phyloP scores from a whole-genome alignment of 35 echinoderm and acorn worm genomes.

The Diadema setosum region DNA sequence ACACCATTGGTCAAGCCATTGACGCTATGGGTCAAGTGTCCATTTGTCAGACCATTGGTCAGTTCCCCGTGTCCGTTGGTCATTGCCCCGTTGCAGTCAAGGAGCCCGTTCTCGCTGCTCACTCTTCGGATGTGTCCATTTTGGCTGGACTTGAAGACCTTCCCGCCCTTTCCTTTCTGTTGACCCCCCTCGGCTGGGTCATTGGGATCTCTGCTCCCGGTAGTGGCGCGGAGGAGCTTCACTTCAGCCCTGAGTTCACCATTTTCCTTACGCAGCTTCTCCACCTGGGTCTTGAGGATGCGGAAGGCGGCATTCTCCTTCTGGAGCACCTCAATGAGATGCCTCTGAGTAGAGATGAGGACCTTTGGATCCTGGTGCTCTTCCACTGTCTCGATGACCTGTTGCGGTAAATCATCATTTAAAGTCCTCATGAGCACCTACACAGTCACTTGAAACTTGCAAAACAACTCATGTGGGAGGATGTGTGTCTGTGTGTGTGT shows the following conservation, averaged over 20 bases:
- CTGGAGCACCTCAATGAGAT: conserved; percentile 69
- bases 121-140: neutral
- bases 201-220: neutral
- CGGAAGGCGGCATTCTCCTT: conserved; percentile 67
- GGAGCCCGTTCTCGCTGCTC: neutral
- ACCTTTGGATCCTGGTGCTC: conserved; percentile 30
- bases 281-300: conserved; percentile 63
- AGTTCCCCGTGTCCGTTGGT: neutral
- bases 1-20: neutral
- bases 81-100: neutral
- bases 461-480: no score
- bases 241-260: conserved; percentile 56
- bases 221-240: neutral
- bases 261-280: conserved; percentile 57
- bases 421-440: neutral
- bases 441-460: no score
- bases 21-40: neutral
- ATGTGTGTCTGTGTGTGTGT: neutral
- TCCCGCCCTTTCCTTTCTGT: neutral
- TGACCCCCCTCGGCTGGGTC: neutral
- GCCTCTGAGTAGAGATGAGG: conserved; percentile 44
- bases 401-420: no score
- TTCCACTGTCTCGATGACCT: conserved; percentile 54
- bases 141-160: neutral
- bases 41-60: conserved; percentile 16